Conservation (phyloP, 2,888 invertebrate genomes). For the Acanthosepion pharaonis region DNA sequence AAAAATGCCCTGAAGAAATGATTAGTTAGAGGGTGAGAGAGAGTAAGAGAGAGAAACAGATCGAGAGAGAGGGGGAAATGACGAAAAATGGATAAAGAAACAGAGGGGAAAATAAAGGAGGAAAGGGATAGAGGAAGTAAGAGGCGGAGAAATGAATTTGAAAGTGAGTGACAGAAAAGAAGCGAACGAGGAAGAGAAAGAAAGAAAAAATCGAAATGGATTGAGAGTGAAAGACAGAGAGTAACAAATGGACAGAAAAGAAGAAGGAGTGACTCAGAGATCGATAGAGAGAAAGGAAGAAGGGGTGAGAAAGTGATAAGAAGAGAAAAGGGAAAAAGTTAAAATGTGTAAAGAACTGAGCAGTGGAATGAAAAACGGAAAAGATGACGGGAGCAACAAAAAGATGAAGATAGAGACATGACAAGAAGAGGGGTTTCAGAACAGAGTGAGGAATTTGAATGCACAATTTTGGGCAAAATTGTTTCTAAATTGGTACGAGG, state of each 20-base stretch:
- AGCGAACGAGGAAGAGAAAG: no score
- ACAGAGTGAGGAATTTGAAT: neutral
- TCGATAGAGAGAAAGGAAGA: neutral
- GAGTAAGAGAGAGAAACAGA: neutral
- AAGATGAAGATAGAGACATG: neutral
- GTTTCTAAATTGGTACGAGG: conserved; percentile 17
- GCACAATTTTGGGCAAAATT: neutral
- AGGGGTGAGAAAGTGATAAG: neutral
- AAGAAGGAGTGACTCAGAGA: neutral
- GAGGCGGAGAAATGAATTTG: neutral
- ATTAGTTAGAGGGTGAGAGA: neutral
- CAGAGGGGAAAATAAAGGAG: neutral
- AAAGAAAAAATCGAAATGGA: no score
- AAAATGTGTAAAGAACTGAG: no score
- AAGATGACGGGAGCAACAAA: neutral
- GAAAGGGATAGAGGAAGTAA: neutral
- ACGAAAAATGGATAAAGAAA: neutral
- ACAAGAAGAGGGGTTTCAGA: neutral
- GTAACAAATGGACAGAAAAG: neutral
- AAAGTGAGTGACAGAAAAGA: no score
- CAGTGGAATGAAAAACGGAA: neutral
- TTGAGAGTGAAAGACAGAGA: neutral
- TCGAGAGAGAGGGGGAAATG: neutral
- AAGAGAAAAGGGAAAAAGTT: no score
- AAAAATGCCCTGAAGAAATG: neutral